These are phyloP conservation scores for Ommatoiulus sabulosus DNA, from an alignment of 2,888 invertebrate species.

Conservation along the genomic window DNA sequence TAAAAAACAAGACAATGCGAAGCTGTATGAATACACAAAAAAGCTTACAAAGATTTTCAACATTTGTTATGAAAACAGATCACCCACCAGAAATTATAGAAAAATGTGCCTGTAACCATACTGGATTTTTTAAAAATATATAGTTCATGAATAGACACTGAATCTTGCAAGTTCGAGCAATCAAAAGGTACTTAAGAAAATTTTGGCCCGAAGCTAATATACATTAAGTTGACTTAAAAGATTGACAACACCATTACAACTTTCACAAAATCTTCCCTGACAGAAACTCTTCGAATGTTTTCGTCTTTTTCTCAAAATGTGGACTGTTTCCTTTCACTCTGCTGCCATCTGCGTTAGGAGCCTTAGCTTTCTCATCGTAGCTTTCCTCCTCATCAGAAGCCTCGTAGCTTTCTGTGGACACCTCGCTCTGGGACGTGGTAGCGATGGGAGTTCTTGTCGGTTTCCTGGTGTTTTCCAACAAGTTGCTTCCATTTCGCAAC, in stretches of 20 bases:
- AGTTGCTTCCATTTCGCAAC: neutral
- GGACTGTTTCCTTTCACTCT: neutral
- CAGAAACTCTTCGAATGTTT: neutral
- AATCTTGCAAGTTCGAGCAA: neutral
- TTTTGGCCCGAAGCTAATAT: no score
- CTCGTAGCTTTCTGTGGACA: neutral
- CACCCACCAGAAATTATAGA: neutral
- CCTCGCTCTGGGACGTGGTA: neutral
- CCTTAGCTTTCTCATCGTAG: neutral
- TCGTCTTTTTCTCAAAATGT: neutral
- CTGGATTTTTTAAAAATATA: neutral
- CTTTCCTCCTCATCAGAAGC: neutral
- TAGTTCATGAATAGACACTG: neutral
- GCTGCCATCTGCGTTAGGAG: no score
- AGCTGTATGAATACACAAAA: neutral
- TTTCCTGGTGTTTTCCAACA: neutral
- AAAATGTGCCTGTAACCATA: neutral
- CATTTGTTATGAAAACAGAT: neutral
- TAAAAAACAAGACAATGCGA: no score
- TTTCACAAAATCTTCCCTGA: neutral
- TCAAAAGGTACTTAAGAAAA: neutral
- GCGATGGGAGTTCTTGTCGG: neutral
- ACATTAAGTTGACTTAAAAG: no score
- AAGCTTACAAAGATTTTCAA: neutral
- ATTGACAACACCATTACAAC: neutral